phyloP scores from a whole-genome alignment of 1,140 invertebrate genomes.

The Pomacea maculata region DNA sequence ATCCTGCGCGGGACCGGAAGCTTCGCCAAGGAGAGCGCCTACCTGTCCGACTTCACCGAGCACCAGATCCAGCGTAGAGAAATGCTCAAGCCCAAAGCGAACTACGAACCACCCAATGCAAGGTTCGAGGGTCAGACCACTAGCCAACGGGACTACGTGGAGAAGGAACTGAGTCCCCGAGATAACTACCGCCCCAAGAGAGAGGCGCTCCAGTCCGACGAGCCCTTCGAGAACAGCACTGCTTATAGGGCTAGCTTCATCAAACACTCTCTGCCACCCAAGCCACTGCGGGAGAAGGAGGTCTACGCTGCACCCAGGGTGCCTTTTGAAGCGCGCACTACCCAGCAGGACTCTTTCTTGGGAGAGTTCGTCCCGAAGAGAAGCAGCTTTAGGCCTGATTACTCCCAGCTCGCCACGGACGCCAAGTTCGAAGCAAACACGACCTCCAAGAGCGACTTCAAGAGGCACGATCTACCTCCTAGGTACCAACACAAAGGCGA shows the following conservation, averaged over 20 bases:
- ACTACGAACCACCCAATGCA: conserved; percentile 29
- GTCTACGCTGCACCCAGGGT: conserved; percentile 21
- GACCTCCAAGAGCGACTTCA: conserved; percentile 21
- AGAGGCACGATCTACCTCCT: conserved; percentile 17
- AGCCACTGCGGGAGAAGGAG: conserved; percentile 11
- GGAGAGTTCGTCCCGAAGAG: conserved; percentile 21
- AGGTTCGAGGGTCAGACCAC: conserved; percentile 23
- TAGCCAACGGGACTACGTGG: conserved; percentile 19
- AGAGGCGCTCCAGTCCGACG: conserved; percentile 11
- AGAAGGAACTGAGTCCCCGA: conserved; percentile 20
- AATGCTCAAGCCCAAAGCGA: conserved; percentile 22
- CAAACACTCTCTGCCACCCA: conserved; percentile 21
- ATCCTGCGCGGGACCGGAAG: conserved; percentile 19
- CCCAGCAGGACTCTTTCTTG: conserved; percentile 26
- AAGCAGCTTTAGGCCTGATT: conserved; percentile 21
- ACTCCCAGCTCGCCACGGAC: conserved; percentile 19
- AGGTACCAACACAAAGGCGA: conserved; percentile 16
- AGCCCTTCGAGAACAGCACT: conserved; percentile 26
- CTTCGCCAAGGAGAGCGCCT: conserved; percentile 16
- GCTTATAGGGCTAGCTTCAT: conserved; percentile 29
- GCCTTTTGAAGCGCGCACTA: conserved; percentile 30
- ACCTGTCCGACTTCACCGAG: conserved; percentile 12
- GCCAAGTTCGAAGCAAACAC: conserved; percentile 29
- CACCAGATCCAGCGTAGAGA: not conserved
- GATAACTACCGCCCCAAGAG: conserved; percentile 22